Base-by-base conservation (phyloP, 1,140 invertebrate genomes). In the Lerema accius region DNA sequence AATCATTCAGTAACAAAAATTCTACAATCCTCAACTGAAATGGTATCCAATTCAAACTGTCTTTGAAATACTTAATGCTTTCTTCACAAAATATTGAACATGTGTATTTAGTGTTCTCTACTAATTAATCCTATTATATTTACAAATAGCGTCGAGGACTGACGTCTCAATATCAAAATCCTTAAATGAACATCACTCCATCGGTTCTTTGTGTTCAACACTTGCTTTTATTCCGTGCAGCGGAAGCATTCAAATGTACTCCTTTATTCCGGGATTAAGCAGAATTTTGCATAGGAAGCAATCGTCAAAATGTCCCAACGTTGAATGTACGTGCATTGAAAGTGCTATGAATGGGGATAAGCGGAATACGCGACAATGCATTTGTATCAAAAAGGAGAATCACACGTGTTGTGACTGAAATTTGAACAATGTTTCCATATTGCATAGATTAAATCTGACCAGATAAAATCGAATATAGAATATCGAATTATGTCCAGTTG, bases 111-210 rank as follows among this genome's bases (percentile, higher is more conserved):
- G 62, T 63, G 56, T 71, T 76, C 51, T 56, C 45, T 65, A 59
- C 65, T 87, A 89, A 89, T 86, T 89, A 89, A 89, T 87, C 84
- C 82, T 77, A 87, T 89, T 86, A 86, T 83, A 59, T 59, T 60
- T 65, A 68, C 77, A 81, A 83, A 83, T 78, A 84, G 61, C 66
- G 64, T 82, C 58, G 45, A 73, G 67, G 49, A 61, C 59, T 81
- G 78, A 81, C 81, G 71, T 80, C 61, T 78, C 69, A 59, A 74
- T 80, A 72, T 76, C 67, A 37, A 17, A n/a, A 66, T 50, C 70
- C 72, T 82, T 73, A 87, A 84, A 79, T 87, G 82, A 84, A 80
- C 80, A 82, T 78, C 76, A 79, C 69, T 62, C 61, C 9, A 59
- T 39, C 19, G 45, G 14, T 15, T 37, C 53, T 80, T 84, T 84